Percentiles rank a stretch among this genome's conserved stretches.
Evolutionary conservation across 2,888 invertebrate species (phyloP).

Genomic region (Melanotus villosus): DNA sequence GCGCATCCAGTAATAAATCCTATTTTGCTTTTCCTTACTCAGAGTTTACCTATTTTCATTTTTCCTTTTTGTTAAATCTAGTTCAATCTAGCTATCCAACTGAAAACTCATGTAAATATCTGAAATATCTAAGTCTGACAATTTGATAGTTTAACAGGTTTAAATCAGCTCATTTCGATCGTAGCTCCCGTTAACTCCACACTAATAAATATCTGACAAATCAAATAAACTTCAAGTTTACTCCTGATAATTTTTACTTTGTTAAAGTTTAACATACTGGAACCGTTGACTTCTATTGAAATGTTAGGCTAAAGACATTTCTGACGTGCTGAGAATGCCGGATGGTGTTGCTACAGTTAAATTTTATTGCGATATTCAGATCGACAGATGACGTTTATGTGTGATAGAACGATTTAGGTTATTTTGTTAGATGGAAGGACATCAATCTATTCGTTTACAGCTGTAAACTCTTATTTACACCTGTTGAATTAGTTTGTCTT

Average conservation of each 20-base stretch:
- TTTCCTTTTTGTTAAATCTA: too few species aligned
- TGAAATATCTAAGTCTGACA: too few species aligned
- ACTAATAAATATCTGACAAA: conserved; percentile 11
- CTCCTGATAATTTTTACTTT: conserved; percentile 4
- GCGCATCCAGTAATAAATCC: too few species aligned
- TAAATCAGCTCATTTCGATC: too few species aligned
- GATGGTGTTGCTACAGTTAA: conserved; percentile 6
- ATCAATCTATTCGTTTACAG: background rate
- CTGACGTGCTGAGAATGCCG: background rate
- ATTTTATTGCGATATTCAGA: conserved; percentile 7
- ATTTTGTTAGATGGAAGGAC: background rate
- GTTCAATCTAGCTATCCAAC: too few species aligned
- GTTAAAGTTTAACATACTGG: conserved; percentile 18
- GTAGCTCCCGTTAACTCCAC: conserved; percentile 1
- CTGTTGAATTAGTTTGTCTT: conserved; percentile 47
- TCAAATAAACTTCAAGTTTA: background rate
- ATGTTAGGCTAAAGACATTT: background rate
- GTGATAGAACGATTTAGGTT: conserved; percentile 3
- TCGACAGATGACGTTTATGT: conserved; percentile 19
- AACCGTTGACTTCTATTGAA: conserved; percentile 13
- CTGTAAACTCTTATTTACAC: conserved; percentile 13
- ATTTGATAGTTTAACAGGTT: too few species aligned
- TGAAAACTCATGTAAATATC: too few species aligned
- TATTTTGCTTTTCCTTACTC: too few species aligned
- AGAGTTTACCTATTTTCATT: too few species aligned